These are phyloP conservation scores for Diadema setosum DNA, from an alignment of 35 echinoderm and acorn worm species.

Conservation along the genomic window DNA sequence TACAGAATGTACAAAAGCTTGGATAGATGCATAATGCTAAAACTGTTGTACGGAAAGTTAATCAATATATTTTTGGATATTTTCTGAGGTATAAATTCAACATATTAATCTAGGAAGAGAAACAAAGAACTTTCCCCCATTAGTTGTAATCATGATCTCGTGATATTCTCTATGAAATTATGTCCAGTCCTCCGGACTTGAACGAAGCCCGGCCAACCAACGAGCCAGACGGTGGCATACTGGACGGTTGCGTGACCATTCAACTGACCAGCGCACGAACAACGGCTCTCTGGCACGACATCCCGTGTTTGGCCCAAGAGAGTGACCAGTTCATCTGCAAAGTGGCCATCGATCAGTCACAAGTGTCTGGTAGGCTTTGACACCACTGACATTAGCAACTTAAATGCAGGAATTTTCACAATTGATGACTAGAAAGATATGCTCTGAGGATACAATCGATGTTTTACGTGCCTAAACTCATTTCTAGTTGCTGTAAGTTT, in stretches of 20 bases:
- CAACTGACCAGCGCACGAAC: slow-evolving; percentile 42
- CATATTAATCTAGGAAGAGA: no score
- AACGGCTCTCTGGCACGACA: slow-evolving; percentile 82
- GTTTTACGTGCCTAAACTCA: background rate
- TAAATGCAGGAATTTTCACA: background rate
- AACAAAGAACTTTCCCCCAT: no score
- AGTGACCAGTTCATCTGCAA: slow-evolving; percentile 86
- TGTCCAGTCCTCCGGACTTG: no score
- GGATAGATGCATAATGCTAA: no score
- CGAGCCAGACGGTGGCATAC: slow-evolving; percentile 67
- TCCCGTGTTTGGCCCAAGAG: slow-evolving; percentile 62
- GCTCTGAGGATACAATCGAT: no score
- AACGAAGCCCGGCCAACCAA: background rate
- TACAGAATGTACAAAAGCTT: no score
- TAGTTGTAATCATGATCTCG: no score
- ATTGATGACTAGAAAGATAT: background rate
- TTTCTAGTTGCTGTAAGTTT: background rate
- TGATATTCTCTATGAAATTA: no score
- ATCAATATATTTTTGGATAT: no score
- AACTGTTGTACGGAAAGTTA: no score
- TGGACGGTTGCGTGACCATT: slow-evolving; percentile 71
- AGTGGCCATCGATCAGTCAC: background rate
- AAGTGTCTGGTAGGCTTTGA: background rate
- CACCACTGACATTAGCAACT: background rate
- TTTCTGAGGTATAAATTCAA: no score